Evolutionary conservation across 1,140 invertebrate species (phyloP).

Genomic region (Drosophila eugracilis): DNA sequence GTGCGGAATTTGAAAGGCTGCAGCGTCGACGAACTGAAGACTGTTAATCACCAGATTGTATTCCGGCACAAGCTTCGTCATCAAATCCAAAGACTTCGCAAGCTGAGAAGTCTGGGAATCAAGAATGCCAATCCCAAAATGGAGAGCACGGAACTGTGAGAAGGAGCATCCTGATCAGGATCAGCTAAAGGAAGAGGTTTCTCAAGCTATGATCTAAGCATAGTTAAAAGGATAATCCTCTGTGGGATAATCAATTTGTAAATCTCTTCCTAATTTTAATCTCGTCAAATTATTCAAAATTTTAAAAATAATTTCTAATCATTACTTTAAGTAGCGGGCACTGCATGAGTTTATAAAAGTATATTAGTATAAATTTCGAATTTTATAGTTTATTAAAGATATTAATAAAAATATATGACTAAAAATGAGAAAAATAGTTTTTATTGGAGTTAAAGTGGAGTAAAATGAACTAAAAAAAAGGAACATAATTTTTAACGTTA

Average conservation of each 20-base stretch:
- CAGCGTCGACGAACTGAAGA: constrained; percentile 65
- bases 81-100: constrained; percentile 63
- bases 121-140: constrained; percentile 70
- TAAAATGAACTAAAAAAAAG: no score
- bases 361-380: constrained; percentile 3
- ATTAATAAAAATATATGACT: background rate
- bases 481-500: no score
- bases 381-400: constrained; percentile 10
- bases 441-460: background rate
- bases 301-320: constrained; percentile 1
- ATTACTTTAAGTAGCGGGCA: constrained; percentile 46
- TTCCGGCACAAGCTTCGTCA: constrained; percentile 70
- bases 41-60: constrained; percentile 68
- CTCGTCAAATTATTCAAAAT: background rate
- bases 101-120: constrained; percentile 62
- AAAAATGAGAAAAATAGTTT: no score
- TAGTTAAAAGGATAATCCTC: background rate
- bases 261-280: background rate
- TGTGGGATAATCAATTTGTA: background rate
- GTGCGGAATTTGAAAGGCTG: constrained; percentile 65
- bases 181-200: background rate
- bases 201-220: constrained; percentile 18
- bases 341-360: constrained; percentile 28
- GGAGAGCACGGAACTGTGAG: constrained; percentile 66
- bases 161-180: background rate